These are phyloP conservation scores for Crocidura indochinensis DNA, from an alignment of 2,797 vertebrate species.

Conservation along the genomic window DNA sequence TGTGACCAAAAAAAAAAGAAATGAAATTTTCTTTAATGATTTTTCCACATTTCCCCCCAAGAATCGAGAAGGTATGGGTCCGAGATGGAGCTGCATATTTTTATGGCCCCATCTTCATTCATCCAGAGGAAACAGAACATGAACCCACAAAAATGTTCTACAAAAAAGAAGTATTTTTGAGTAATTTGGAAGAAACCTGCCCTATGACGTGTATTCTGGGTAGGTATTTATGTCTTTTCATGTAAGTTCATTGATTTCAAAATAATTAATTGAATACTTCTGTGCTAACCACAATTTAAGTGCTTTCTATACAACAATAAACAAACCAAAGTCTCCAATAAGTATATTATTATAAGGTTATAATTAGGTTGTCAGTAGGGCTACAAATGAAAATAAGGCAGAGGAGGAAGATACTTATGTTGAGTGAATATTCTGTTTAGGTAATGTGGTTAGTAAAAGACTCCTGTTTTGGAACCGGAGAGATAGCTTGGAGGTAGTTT, in stretches of 20 bases:
- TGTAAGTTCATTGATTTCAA: conserved; percentile 49
- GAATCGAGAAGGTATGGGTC: conserved; percentile 99
- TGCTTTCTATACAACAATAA: conserved; percentile 3
- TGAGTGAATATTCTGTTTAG: background rate
- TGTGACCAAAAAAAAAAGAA: background rate
- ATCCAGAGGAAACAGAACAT: conserved; percentile 98
- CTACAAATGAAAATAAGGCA: conserved; percentile 31
- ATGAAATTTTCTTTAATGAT: conserved; percentile 64
- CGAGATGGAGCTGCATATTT: conserved; percentile 97
- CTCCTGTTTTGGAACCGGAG: background rate
- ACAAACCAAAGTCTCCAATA: background rate
- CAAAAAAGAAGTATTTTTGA: conserved; percentile 99
- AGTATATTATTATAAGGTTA: background rate
- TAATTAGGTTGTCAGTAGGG: conserved; percentile 30
- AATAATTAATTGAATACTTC: conserved; percentile 16
- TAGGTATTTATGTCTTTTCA: conserved; percentile 85
- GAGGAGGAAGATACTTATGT: background rate
- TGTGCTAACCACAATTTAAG: background rate
- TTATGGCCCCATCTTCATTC: conserved; percentile 99
- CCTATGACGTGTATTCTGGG: conserved; percentile 98
- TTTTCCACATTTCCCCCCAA: conserved; percentile 83
- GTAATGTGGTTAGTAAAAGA: background rate
- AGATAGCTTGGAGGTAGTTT: no score
- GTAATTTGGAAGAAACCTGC: conserved; percentile 98
- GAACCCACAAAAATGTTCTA: conserved; percentile 99